Percentiles rank a stretch among this genome's conserved stretches.
Evolutionary conservation across 2,797 vertebrate genomes (phyloP).

Genomic region (Ptychobarbus kaznakovi): DNA sequence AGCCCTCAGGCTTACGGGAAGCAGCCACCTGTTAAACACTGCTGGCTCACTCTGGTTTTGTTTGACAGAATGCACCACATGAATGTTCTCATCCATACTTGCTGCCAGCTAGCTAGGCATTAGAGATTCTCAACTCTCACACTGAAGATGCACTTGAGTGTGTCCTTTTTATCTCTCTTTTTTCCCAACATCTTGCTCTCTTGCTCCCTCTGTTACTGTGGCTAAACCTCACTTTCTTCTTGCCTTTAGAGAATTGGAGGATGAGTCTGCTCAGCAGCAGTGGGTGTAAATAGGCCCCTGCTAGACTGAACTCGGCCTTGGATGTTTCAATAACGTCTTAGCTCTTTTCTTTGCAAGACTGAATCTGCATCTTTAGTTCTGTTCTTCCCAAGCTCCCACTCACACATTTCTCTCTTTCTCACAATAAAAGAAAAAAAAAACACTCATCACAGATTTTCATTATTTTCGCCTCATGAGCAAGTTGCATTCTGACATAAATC

Average conservation of each 20-base stretch:
- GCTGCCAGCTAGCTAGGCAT: slow-evolving; percentile 37
- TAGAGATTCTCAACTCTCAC: slow-evolving; percentile 7
- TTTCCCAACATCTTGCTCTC: neutral
- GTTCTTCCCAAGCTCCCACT: slow-evolving; percentile 6
- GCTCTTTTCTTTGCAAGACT: slow-evolving; percentile 2
- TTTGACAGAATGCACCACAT: slow-evolving; percentile 26
- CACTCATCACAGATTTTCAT: slow-evolving; percentile 5
- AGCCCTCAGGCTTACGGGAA: slow-evolving; percentile 26
- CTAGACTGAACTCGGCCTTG: neutral
- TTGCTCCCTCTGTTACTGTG: neutral
- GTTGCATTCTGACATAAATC: slow-evolving; percentile 13
- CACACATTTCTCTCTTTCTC: neutral
- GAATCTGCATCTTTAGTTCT: neutral
- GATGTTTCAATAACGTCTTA: neutral
- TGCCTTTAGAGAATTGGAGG: neutral
- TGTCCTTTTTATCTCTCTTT: neutral
- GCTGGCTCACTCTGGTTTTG: slow-evolving; percentile 33
- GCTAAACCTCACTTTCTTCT: neutral
- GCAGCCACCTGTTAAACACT: slow-evolving; percentile 45
- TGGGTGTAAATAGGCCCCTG: neutral
- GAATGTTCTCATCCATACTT: slow-evolving; percentile 3
- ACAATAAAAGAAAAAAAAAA: neutral
- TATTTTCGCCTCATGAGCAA: neutral
- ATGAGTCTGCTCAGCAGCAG: neutral
- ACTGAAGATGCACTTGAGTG: neutral